phyloP scores from a whole-genome alignment of 2,113 vertebrate species.

The Seriola rivoliana region DNA sequence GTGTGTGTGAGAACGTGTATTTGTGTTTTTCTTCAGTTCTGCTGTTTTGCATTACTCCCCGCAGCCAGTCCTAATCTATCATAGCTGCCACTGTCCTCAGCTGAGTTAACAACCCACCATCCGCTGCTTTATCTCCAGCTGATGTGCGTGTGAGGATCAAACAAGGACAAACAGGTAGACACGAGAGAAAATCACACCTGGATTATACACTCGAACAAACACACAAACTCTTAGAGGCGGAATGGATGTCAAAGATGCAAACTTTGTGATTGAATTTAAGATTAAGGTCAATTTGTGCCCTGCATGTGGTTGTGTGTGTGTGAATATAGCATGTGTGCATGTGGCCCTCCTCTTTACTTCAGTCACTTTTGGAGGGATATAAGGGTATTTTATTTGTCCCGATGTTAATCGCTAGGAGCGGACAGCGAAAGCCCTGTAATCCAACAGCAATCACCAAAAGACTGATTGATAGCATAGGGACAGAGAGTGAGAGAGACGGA shows the following conservation, averaged over 20 bases:
- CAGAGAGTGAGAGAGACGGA: constrained; percentile 29
- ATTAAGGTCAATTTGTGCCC: constrained; percentile 25
- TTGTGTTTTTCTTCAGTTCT: constrained; percentile 24
- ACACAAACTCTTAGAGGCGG: neutral
- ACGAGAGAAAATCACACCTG: neutral
- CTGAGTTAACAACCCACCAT: constrained; percentile 53
- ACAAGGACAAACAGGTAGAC: constrained; percentile 38
- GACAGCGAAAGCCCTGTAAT: constrained; percentile 76
- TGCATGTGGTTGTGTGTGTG: constrained; percentile 14
- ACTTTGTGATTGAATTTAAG: constrained; percentile 29
- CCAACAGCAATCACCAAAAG: constrained; percentile 75
- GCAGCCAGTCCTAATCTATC: constrained; percentile 64
- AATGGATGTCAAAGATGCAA: constrained; percentile 15
- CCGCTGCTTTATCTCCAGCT: constrained; percentile 46
- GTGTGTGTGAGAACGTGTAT: constrained; percentile 39
- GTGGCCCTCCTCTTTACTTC: constrained; percentile 22
- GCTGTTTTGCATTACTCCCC: constrained; percentile 65
- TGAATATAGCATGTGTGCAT: neutral
- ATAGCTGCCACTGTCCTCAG: constrained; percentile 52
- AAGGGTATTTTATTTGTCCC: constrained; percentile 69
- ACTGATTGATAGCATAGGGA: constrained; percentile 69
- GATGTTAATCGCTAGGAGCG: constrained; percentile 72
- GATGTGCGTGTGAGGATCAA: constrained; percentile 40
- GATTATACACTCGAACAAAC: constrained; percentile 5
- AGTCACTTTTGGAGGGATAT: constrained; percentile 56